Evolutionary conservation across 2,797 vertebrate genomes (phyloP).

Genomic region (Pseudochromis fuscus): DNA sequence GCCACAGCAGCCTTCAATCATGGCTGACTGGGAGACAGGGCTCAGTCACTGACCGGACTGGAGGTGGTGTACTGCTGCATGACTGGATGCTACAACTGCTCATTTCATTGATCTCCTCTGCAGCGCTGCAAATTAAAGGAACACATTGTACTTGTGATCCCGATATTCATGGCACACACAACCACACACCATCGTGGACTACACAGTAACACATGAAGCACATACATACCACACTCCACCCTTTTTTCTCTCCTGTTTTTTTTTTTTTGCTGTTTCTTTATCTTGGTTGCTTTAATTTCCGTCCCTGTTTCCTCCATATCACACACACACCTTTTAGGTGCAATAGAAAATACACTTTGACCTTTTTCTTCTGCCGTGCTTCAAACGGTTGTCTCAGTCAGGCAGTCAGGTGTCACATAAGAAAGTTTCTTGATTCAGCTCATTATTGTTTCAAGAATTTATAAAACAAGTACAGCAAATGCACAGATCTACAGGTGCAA

Average conservation of each 20-base stretch:
- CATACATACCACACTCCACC: background rate
- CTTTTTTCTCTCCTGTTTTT: background rate
- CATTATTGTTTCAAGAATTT: constrained; percentile 19
- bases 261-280: background rate
- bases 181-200: background rate
- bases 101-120: constrained; percentile 55
- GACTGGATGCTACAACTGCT: constrained; percentile 52
- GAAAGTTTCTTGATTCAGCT: background rate
- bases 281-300: background rate
- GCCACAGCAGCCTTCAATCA: constrained; percentile 71
- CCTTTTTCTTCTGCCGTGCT: constrained; percentile 46
- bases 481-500: constrained; percentile 1
- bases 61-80: constrained; percentile 56
- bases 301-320: background rate
- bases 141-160: constrained; percentile 32
- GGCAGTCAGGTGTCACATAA: constrained; percentile 18
- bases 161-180: constrained; percentile 4
- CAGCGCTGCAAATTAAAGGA: constrained; percentile 41
- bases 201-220: background rate
- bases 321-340: constrained; percentile 33
- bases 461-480: constrained; percentile 15
- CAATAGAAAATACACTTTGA: constrained; percentile 39
- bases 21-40: constrained; percentile 57
- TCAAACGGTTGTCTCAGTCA: constrained; percentile 10
- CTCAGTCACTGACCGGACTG: constrained; percentile 54